phyloP scores from a whole-genome alignment of 1,140 invertebrate species.

The Drosophila bocki region DNA sequence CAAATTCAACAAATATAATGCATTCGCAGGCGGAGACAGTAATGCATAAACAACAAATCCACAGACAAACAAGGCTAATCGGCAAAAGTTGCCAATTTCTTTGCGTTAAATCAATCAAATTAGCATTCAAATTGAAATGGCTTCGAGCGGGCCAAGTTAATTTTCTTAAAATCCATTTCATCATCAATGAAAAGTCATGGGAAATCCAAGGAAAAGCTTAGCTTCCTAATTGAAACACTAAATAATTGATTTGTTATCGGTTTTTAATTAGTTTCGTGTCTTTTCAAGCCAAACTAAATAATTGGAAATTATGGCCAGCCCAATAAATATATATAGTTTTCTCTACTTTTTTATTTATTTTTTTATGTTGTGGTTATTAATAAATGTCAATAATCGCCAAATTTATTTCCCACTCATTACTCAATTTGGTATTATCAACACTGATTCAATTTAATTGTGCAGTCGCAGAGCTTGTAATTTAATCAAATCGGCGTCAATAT shows the following conservation, averaged over 20 bases:
- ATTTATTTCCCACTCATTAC: conserved; percentile 4
- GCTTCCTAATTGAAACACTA: not conserved
- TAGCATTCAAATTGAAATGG: conserved; percentile 36
- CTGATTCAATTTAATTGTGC: conserved; percentile 22
- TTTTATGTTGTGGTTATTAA: not conserved
- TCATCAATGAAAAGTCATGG: not conserved
- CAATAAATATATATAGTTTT: not conserved
- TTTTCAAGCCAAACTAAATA: conserved; percentile 4
- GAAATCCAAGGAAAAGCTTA: not conserved
- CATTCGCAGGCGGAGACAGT: not conserved
- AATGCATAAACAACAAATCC: conserved; percentile 25
- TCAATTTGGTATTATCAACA: conserved; percentile 10
- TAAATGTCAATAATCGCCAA: conserved; percentile 8
- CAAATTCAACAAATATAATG: not conserved
- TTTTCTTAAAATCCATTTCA: not conserved
- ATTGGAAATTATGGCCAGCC: not conserved
- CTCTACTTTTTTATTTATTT: not conserved
- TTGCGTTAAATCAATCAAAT: conserved; percentile 42
- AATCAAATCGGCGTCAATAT: conserved; percentile 23
- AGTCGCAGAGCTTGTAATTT: conserved; percentile 6
- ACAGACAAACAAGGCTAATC: conserved; percentile 31
- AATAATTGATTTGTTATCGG: conserved; percentile 2
- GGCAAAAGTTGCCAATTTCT: conserved; percentile 23
- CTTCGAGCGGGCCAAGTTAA: conserved; percentile 4
- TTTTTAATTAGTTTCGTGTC: conserved; percentile 1